Evolutionary conservation across 1,140 invertebrate species (phyloP), one percentile per base, ranked within the genome.

Genomic region (Latrodectus geometricus): DNA sequence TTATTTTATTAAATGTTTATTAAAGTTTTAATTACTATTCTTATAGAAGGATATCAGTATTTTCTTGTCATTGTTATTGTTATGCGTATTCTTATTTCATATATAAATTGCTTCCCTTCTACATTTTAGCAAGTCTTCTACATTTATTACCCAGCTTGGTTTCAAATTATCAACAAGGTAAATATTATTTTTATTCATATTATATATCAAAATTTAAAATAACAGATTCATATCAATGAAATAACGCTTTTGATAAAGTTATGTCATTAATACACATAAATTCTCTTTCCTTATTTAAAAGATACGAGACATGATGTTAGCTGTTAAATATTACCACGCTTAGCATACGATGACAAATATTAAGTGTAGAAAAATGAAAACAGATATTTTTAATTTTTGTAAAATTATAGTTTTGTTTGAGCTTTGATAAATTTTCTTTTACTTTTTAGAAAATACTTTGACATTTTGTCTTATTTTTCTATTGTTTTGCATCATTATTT

Each of bases 131-230:
- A 20, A 81, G 79, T 81, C 35, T 81, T 9, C 3, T 72, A 5
- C 79, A 81, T 68, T 49, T 72, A 49, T 17, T 81, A 50, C 79
- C 79, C 15, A 49, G 49, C 23, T 49, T 81, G 9, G 21, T 81
- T 17, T 48, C 79, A 5, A 70, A 81, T 56, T 72, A 81, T 9
- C 66, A 81, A n/a, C n/a, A 70, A 12, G 66, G 68, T n/a, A 65
- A 68, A 70, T 54, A 81, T 11, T 72, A n/a, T 23, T 12, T 21
- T 50, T 48, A 23, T 12, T 76, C 14, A 12, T n/a, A 35, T 35
- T 75, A 17, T 23, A 20, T 4, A 21, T 8, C 7, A 20, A n/a
- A 52, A 15, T 7, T 14, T n/a, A 12, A 23, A 8, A 17, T 49
- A 48, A 3, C 35, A 15, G 48, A 73, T 49, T n/a, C 61, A 65